Evolutionary conservation across 2,797 vertebrate species (phyloP).

Genomic region (Trematomus bernacchii): DNA sequence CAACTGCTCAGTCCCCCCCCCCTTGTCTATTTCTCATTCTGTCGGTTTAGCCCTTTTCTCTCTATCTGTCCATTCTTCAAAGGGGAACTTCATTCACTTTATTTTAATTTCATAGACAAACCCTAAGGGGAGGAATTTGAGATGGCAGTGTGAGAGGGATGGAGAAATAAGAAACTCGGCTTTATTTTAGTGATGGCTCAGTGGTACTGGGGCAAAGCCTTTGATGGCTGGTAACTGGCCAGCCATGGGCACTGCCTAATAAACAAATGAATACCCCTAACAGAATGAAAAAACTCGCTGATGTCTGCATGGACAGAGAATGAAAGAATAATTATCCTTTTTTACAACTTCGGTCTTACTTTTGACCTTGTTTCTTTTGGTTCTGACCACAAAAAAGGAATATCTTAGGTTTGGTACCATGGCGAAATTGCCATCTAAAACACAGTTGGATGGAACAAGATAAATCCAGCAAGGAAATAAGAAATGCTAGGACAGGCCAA

Average conservation of each 20-base stretch:
- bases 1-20: conserved; percentile 63
- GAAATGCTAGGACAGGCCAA: neutral
- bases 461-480: neutral
- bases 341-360: conserved; percentile 19
- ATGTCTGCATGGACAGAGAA: conserved; percentile 30
- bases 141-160: conserved; percentile 65
- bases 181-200: conserved; percentile 76
- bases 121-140: conserved; percentile 77
- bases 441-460: neutral
- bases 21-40: conserved; percentile 68
- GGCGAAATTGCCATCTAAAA: neutral
- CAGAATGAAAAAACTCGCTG: conserved; percentile 41
- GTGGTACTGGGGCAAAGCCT: conserved; percentile 71
- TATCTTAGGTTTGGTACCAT: neutral
- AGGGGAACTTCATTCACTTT: conserved; percentile 86
- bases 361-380: conserved; percentile 8
- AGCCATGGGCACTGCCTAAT: conserved; percentile 63
- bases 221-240: conserved; percentile 73
- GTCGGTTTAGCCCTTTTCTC: conserved; percentile 75
- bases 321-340: conserved; percentile 17
- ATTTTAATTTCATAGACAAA: conserved; percentile 87
- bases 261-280: conserved; percentile 67
- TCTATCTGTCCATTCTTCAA: conserved; percentile 88
- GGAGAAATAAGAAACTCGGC: conserved; percentile 71
- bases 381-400: conserved; percentile 18